These are phyloP conservation scores for Vespertilio murinus DNA, from an alignment of 2,797 vertebrate species.

Conservation along the genomic window DNA sequence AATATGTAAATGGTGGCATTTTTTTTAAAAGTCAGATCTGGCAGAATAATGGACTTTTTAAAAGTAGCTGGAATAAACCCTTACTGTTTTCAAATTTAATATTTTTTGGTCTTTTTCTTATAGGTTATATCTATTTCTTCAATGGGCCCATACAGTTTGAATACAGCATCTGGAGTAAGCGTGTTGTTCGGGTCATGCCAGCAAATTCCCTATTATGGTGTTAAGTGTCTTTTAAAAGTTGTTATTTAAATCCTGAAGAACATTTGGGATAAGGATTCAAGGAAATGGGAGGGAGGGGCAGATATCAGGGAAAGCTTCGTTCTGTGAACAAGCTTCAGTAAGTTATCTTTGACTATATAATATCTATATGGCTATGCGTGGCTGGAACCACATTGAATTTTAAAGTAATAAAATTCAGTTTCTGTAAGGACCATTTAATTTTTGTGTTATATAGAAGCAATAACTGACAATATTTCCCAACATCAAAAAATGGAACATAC, in stretches of 20 bases:
- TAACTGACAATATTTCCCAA: neutral
- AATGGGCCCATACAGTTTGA: slow-evolving; percentile 90
- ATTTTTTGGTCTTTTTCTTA: slow-evolving; percentile 51
- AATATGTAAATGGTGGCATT: neutral
- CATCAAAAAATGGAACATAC: neutral
- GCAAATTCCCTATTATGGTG: slow-evolving; percentile 94
- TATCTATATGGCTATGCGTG: slow-evolving; percentile 68
- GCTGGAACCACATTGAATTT: slow-evolving; percentile 81
- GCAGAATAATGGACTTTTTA: neutral
- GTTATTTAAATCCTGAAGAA: slow-evolving; percentile 71
- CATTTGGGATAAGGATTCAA: slow-evolving; percentile 9
- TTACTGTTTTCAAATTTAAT: neutral
- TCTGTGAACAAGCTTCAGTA: slow-evolving; percentile 80
- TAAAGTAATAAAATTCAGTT: neutral
- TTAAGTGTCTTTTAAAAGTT: slow-evolving; percentile 77
- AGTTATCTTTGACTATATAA: slow-evolving; percentile 54
- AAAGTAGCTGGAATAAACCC: neutral
- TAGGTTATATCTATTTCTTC: slow-evolving; percentile 94
- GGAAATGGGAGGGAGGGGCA: neutral
- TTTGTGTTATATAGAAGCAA: neutral
- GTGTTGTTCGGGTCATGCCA: slow-evolving; percentile 89
- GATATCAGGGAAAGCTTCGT: slow-evolving; percentile 67
- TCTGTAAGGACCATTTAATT: neutral
- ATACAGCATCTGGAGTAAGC: slow-evolving; percentile 91
- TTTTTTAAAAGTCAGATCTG: neutral